Evolutionary conservation across 92 coral and sea anemone genomes (phyloP), one percentile per base, ranked within the genome.

Genomic region (Actinostola sp.): DNA sequence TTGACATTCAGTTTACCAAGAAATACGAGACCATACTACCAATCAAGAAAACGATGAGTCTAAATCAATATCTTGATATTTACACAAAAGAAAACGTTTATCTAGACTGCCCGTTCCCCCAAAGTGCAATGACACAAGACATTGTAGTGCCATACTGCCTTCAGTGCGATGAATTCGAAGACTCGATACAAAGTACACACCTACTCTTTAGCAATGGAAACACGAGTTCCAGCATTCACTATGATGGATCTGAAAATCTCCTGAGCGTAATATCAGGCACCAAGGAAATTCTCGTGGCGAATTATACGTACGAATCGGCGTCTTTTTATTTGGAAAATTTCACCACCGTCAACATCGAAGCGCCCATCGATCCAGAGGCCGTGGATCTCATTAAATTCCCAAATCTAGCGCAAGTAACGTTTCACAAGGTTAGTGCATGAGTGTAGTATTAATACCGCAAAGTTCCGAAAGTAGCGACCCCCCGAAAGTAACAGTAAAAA

Each of bases 191-290:
- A 11, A 94, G 98, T 46, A 88, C 97, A 0, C 97, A 94, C 61
- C 63, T 94, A 62, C 73, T 94, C 16, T 94, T 88, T 50, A 94
- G 98, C 49, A 94, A 91, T 71, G 98, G 98, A n/a, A 85, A 88
- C 1, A 94, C 98, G 0, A 94, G 97, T 79, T 94, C 96, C 0
- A 92, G 96, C 27, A 74, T 92, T 21, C 98, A 94, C 50, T 89
- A 84, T 63, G 98, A 94, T 73, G 95, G 92, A 1, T 88, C 90
- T 51, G 98, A 94, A 67, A 94, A 94, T 63, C 64, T 94, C 8
- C 72, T 94, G 34, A 91, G 97, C 29, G 57, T 94, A 5, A 73
- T 94, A 46, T 81, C 98, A 0, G 98, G 98, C 7, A 91, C 86
- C 21, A 94, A 94, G 74, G 95, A 88, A 53, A 63, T 94, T 4